phyloP scores from a whole-genome alignment of 2,113 vertebrate genomes.

The mouse (Mus musculus) region DNA sequence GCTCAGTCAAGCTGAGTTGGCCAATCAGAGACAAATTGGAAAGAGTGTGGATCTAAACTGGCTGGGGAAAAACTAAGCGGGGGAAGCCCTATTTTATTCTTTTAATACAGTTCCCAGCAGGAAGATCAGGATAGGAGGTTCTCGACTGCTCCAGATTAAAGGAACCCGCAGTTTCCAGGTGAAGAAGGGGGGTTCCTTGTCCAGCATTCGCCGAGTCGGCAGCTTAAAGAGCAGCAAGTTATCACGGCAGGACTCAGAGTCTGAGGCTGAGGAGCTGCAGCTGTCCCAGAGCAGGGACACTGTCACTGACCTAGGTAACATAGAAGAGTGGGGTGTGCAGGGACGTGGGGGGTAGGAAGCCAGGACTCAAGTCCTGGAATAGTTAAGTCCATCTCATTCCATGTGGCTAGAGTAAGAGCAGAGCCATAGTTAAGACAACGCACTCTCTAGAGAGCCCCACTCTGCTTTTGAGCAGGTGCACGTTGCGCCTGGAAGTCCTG shows the following conservation, averaged over 20 bases:
- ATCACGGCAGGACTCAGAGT: slow-evolving; percentile 98
- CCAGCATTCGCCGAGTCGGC: slow-evolving; percentile 96
- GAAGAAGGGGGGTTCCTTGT: slow-evolving; percentile 98
- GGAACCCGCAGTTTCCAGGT: slow-evolving; percentile 98
- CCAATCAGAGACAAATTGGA: slow-evolving; percentile 69
- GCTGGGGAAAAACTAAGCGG: slow-evolving; percentile 86
- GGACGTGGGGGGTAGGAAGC: slow-evolving; percentile 85
- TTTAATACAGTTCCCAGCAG: slow-evolving; percentile 94
- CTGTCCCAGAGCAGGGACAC: slow-evolving; percentile 99
- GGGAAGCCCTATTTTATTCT: slow-evolving; percentile 92
- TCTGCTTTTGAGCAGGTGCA: neutral
- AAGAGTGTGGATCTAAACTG: slow-evolving; percentile 80
- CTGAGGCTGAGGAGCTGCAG: slow-evolving; percentile 97
- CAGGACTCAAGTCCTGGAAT: slow-evolving; percentile 76
- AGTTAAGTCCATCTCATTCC: slow-evolving; percentile 73
- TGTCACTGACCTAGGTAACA: slow-evolving; percentile 98
- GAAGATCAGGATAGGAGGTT: slow-evolving; percentile 98
- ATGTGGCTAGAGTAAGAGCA: neutral
- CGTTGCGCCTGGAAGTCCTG: neutral
- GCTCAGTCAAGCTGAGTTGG: slow-evolving; percentile 69
- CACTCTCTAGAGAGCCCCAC: neutral
- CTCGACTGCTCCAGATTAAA: slow-evolving; percentile 99
- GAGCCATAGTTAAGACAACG: neutral
- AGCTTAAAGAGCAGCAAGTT: slow-evolving; percentile 99
- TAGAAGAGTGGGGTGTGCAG: slow-evolving; percentile 86